Percentiles rank a stretch among this genome's conserved stretches.
Conservation (phyloP, 1,140 invertebrate species). For the Brachionus sp. region DNA sequence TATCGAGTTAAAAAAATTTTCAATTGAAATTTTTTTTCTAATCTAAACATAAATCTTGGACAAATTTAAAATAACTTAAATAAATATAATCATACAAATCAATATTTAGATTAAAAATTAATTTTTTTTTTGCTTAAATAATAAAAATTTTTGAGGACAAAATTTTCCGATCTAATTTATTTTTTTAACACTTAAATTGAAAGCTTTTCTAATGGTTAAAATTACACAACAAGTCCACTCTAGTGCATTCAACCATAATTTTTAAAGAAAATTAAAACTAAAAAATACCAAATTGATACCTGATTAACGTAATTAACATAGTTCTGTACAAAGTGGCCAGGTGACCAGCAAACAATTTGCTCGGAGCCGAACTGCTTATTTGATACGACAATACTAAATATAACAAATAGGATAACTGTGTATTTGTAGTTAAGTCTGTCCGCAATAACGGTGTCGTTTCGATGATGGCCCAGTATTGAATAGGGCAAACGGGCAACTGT, state of each 20-base stretch:
- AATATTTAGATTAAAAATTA: background rate
- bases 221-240: too few species aligned
- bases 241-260: too few species aligned
- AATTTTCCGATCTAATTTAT: too few species aligned
- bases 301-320: constrained; percentile 47
- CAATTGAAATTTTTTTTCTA: background rate
- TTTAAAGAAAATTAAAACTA: too few species aligned
- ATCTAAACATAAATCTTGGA: background rate
- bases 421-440: constrained; percentile 79
- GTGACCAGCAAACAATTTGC: constrained; percentile 72
- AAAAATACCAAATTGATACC: background rate
- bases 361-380: constrained; percentile 85
- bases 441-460: constrained; percentile 46
- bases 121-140: background rate
- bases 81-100: background rate
- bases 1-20: background rate
- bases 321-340: constrained; percentile 47
- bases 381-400: constrained; percentile 80
- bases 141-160: too few species aligned
- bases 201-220: too few species aligned
- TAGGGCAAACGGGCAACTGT: constrained; percentile 43
- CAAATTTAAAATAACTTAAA: background rate
- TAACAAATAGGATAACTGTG: constrained; percentile 77
- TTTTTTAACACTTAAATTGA: too few species aligned
- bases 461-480: constrained; percentile 39